Percentiles rank a stretch among this genome's conserved stretches.
phyloP scores from a whole-genome alignment of 2,888 invertebrate species.

The Tortrix viridana region DNA sequence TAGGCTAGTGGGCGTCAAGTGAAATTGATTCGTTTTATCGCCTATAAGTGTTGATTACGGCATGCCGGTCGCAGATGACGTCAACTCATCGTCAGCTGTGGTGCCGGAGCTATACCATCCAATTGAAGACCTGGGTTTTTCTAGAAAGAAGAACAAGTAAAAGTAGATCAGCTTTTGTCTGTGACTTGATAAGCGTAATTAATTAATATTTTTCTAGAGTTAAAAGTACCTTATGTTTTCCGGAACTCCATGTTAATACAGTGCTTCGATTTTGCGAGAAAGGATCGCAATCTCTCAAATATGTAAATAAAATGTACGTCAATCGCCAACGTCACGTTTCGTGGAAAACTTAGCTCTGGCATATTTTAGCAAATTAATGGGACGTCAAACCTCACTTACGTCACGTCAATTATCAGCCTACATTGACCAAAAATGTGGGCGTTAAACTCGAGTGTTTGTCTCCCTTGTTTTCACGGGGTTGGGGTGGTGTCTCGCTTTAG shows the following conservation, averaged over 20 bases:
- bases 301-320: background rate
- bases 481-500: background rate
- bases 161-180: no score
- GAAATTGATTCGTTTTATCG: conserved; percentile 42
- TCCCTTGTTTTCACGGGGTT: background rate
- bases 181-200: no score
- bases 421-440: conserved; percentile 9
- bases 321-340: background rate
- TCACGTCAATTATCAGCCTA: conserved; percentile 11
- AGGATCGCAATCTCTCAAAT: no score
- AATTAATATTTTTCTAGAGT: no score
- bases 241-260: no score
- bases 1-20: conserved; percentile 24
- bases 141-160: no score
- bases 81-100: conserved; percentile 23
- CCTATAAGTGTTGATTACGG: conserved; percentile 40
- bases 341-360: background rate
- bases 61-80: conserved; percentile 39
- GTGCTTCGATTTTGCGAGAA: no score
- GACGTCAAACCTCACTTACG: conserved; percentile 1
- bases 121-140: conserved; percentile 2
- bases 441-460: background rate
- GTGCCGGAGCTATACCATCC: conserved; percentile 1
- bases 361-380: background rate
- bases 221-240: no score